These are phyloP conservation scores for Clarias platycephalus DNA, from an alignment of 2,797 vertebrate genomes.

Conservation along the genomic window DNA sequence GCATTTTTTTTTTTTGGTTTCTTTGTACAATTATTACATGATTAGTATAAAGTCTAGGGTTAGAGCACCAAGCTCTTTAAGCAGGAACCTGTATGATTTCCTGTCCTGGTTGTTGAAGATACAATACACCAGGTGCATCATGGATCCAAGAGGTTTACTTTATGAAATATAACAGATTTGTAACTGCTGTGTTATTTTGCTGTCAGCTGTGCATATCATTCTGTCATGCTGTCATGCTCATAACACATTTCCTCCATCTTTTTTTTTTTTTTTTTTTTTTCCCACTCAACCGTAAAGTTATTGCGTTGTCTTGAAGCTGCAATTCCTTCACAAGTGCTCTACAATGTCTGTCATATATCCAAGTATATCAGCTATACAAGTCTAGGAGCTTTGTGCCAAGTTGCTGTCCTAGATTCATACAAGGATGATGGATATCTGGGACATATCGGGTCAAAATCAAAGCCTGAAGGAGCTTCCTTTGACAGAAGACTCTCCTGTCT, in stretches of 20 bases:
- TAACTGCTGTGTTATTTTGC: constrained; percentile 14
- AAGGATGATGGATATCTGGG: constrained; percentile 40
- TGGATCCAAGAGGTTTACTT: background rate
- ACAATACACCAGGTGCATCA: background rate
- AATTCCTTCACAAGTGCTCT: constrained; percentile 1
- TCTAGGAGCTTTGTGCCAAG: background rate
- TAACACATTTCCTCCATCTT: background rate
- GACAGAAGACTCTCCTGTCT: constrained; percentile 20
- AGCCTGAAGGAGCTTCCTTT: constrained; percentile 28
- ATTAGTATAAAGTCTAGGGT: too few species aligned
- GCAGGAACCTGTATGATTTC: background rate
- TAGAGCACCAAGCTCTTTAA: background rate
- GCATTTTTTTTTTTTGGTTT: background rate
- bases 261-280: background rate
- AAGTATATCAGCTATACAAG: constrained; percentile 5
- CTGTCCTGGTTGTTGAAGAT: background rate
- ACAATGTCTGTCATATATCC: constrained; percentile 16
- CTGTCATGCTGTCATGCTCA: background rate
- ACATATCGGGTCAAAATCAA: constrained; percentile 26
- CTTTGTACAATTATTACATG: too few species aligned
- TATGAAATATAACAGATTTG: constrained; percentile 2
- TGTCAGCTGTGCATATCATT: constrained; percentile 10
- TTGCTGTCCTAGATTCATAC: constrained; percentile 36
- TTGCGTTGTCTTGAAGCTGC: background rate
- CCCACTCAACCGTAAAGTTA: background rate